Evolutionary conservation across 2,888 invertebrate genomes (phyloP), one percentile per base, ranked within the genome.

Genomic region (Callosobruchus maculatus): DNA sequence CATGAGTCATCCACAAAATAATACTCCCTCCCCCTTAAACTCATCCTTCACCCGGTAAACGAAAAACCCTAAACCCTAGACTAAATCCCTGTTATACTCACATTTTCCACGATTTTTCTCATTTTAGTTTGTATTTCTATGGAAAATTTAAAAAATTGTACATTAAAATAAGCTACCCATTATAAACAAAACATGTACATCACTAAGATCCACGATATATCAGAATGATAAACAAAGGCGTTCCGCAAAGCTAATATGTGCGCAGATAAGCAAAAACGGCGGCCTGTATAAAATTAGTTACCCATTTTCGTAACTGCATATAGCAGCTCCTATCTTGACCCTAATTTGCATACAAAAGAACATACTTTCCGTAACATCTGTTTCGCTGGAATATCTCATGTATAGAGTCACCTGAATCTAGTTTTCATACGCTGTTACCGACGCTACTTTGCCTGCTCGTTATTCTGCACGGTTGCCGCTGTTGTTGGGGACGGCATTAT

Each of bases 321-420:
- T 49, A 49, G 49, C 49, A 49, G 18, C 49, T 49, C 49, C 49
- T 49, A 49, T 49, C 49, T 49, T 49, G 13, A 72, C 74, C 75
- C 75, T 72, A 71, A 73, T 75, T 74, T 72, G 68, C 75, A 73
- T 75, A 75, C 75, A 75, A 70, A 73, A 71, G 75, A 69, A 70
- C 68, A 72, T 74, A 71, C 22, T 68, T 67, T 73, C 70, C 72
- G 76, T 72, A 74, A 76, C 76, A 76, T 76, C 76, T 76, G 76
- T 76, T 76, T 72, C 74, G 68, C 71, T 73, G 71, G 66, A 70
- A 70, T 73, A 72, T 72, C 72, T 73, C 74, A 70, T 72, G 74
- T 76, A 73, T 21, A 69, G 73, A 70, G 73, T 73, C 75, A 75
- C 76, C 74, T 75, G 74, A 75, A 74, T 74, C 76, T 71, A 71